Base-by-base conservation (phyloP, 53 echinoderm and acorn worm species). In the Antedon mediterranea region DNA sequence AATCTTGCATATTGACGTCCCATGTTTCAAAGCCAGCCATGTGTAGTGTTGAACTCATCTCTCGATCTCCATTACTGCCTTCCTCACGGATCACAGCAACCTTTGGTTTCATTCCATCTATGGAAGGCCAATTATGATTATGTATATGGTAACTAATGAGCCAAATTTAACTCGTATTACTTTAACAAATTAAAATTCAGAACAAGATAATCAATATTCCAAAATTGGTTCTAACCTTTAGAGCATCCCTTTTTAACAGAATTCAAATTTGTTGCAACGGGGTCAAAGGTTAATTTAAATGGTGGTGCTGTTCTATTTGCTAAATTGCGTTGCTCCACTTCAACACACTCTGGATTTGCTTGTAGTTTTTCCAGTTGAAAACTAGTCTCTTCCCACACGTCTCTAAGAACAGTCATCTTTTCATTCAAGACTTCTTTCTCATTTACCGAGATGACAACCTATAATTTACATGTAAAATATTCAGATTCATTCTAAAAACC, bases 1-100 rank as follows among this genome's bases (percentile, higher is more conserved):
- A 84, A 84, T 95, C 97, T 41, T 95, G 97, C 97, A 95, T 95
- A 82, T 95, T 95, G 71, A 95, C 83, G 73, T 95, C 97, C 97
- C 97, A 95, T 14, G 86, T 87, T 34, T 95, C 91, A 82, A 95
- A 95, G 30, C 92, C 92, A 28, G 88, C 97, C 80, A 82, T 88
- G 72, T 89, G 75, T 76, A 95, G 84, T 6, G 97, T 88, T 0
- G 97, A 87, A 0, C 84, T 85, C 97, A 95, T 95, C 86, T 95
- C 97, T 42, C 97, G 91, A 75, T 95, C 97, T 28, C 97, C 97
- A n/a, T 95, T 95, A 30, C 92, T 95, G 0, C 97, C 97, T 57
- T 95, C 97, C 80, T 95, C 97, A 23, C 97, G 87, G 15, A 95
- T 91, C 72, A 95, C 92, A 23, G 91, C 97, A 5, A 95, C 89